phyloP scores from a whole-genome alignment of 2,113 vertebrate species.

The Numenius arquata region DNA sequence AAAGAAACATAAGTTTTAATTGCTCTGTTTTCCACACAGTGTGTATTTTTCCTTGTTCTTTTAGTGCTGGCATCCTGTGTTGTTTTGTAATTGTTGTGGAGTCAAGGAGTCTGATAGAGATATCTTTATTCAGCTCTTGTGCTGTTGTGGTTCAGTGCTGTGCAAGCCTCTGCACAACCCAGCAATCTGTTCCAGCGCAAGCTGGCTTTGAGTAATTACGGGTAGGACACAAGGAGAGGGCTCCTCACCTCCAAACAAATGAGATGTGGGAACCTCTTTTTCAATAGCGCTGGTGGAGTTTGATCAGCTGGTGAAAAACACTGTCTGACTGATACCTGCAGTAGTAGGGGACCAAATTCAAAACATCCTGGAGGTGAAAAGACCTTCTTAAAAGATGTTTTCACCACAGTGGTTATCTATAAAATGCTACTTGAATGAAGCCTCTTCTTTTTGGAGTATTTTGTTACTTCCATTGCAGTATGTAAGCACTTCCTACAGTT shows the following conservation, averaged over 20 bases:
- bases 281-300: not conserved
- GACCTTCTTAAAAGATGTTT: not conserved
- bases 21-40: not conserved
- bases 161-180: not conserved
- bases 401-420: not conserved
- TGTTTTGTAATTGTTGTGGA: not conserved
- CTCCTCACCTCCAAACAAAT: not conserved
- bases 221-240: not conserved
- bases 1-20: not conserved
- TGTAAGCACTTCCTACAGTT: not conserved
- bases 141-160: not conserved
- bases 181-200: not conserved
- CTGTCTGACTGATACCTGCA: not conserved
- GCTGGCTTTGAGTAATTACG: not conserved
- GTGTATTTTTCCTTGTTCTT: not conserved
- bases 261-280: not conserved
- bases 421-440: not conserved
- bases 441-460: not conserved
- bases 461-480: not conserved
- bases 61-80: not conserved
- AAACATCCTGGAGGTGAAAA: not conserved
- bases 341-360: not conserved
- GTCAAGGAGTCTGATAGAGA: not conserved
- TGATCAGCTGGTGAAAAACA: not conserved
- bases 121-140: not conserved